Evolutionary conservation across 53 echinoderm and acorn worm species (phyloP), one percentile per base, ranked within the genome.

Genomic region (Patiria pectinifera): DNA sequence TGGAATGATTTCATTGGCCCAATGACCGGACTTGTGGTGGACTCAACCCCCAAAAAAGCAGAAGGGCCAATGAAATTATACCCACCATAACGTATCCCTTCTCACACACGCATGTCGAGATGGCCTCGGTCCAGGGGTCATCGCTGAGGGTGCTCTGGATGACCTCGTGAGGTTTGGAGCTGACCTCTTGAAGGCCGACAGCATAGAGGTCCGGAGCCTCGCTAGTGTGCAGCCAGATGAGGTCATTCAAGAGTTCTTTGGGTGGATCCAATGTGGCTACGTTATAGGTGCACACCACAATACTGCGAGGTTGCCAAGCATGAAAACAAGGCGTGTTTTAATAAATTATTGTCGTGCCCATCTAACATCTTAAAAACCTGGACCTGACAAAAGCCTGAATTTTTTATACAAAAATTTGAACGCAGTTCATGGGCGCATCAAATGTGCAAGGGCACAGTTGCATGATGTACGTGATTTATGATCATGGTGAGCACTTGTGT

Each of bases 101-200:
- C 16, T 94, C 85, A 59, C 95, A 95, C 82, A 98, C 95, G 18
- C 93, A 83, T 74, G 83, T 89, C 6, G 94, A 94, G 82, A 98
- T 96, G 26, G 84, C 92, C 79, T 95, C 95, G 11, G 98, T 98
- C 98, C 98, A 98, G 43, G 98, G 98, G 85, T 98, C 98, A 89
- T 95, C 95, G n/a, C 89, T 78, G 71, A 98, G 90, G 90, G 92
- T 91, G 92, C 94, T 96, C 93, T 95, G 96, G 26, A 98, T 87
- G 84, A 95, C 91, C 86, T 98, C 96, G 78, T 98, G 98, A 13
- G 98, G 98, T 80, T 98, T 98, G 70, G 95, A 95, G 77, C 98
- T 98, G 89, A 98, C 96, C 82, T 98, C 98, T 86, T 98, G 98
- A 21, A 98, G 93, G 13, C 96, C 95, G 71, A 96, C 82, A 46